These are phyloP conservation scores for Osmerus mordax DNA, from an alignment of 2,113 vertebrate species.

Conservation along the genomic window DNA sequence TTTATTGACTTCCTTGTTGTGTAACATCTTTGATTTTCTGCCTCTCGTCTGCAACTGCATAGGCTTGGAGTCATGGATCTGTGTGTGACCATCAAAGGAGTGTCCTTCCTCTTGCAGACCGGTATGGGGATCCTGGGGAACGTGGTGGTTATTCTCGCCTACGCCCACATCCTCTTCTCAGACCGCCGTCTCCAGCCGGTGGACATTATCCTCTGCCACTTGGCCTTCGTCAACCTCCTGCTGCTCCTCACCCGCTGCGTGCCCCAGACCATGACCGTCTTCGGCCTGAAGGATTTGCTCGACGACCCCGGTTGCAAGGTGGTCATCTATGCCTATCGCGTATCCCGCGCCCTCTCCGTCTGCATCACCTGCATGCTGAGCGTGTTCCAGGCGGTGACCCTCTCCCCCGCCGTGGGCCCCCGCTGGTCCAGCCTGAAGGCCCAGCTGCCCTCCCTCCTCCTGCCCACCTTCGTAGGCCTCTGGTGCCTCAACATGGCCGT, in stretches of 20 bases:
- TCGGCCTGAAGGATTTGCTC: slow-evolving; percentile 66
- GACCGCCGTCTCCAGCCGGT: slow-evolving; percentile 66
- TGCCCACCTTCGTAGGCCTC: slow-evolving; percentile 62
- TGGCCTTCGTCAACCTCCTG: slow-evolving; percentile 73
- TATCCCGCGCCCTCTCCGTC: slow-evolving; percentile 71
- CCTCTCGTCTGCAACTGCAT: slow-evolving; percentile 25
- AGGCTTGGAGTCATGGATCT: slow-evolving; percentile 67
- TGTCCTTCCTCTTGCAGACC: slow-evolving; percentile 77
- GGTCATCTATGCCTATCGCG: slow-evolving; percentile 74
- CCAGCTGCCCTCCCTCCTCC: slow-evolving; percentile 56
- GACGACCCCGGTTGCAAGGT: slow-evolving; percentile 70
- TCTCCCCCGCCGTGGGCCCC: slow-evolving; percentile 51
- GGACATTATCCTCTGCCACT: slow-evolving; percentile 74
- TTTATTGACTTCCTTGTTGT: neutral
- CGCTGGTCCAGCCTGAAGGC: slow-evolving; percentile 55
- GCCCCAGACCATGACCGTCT: slow-evolving; percentile 75
- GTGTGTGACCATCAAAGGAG: slow-evolving; percentile 75
- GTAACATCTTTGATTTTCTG: slow-evolving; percentile 9
- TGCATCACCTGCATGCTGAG: slow-evolving; percentile 77
- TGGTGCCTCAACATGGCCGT: slow-evolving; percentile 76
- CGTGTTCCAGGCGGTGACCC: slow-evolving; percentile 70
- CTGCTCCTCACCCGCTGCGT: slow-evolving; percentile 70
- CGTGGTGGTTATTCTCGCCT: slow-evolving; percentile 64
- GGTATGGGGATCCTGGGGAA: slow-evolving; percentile 74
- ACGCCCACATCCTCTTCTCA: slow-evolving; percentile 46